Conservation (phyloP, 2,113 vertebrate species). For the Lichenostomus cassidix region DNA sequence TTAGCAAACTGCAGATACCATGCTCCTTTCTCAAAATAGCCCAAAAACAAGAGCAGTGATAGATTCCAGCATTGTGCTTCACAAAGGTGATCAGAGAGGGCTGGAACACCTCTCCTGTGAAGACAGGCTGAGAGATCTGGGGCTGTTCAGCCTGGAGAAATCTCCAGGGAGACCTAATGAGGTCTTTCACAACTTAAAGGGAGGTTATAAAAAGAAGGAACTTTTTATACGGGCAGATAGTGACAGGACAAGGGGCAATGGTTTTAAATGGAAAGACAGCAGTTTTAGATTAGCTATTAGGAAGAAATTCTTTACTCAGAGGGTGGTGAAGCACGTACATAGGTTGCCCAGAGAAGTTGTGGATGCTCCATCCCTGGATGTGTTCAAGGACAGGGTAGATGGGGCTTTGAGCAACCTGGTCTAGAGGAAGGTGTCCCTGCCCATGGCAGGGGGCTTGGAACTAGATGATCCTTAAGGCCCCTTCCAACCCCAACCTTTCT, state of each 20-base stretch:
- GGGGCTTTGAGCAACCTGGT: neutral
- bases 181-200: neutral
- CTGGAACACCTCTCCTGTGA: neutral
- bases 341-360: neutral
- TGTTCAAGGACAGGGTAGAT: neutral
- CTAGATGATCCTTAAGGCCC: neutral
- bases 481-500: neutral
- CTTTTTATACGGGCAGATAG: neutral
- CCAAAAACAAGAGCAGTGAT: neutral
- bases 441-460: neutral
- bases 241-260: neutral
- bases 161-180: neutral
- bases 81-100: neutral
- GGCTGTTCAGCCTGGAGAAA: neutral
- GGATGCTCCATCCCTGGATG: neutral
- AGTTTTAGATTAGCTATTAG: neutral
- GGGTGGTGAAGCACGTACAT: neutral
- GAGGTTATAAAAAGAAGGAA: neutral
- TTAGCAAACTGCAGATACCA: neutral
- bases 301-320: neutral
- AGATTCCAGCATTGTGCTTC: neutral
- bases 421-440: neutral
- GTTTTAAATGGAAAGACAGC: neutral
- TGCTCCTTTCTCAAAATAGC: neutral
- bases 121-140: neutral